A percentile compares a stretch with the other conserved stretches of the same genome.
These are phyloP conservation scores for Oreocharis arfaki DNA, from an alignment of 2,113 vertebrate species.

Conservation along the genomic window DNA sequence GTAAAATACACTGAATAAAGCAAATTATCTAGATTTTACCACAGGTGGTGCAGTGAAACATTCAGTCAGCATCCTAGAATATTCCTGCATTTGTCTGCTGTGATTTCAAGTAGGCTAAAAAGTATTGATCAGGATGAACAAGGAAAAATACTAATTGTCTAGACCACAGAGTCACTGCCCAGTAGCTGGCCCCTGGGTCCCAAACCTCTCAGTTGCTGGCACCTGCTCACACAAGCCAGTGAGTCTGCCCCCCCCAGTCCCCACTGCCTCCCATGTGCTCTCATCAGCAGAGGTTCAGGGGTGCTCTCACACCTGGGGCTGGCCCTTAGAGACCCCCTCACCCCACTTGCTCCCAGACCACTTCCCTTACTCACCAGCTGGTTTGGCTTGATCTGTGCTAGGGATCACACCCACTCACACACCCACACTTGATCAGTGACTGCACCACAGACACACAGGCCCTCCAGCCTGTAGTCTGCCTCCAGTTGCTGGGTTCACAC, in stretches of 20 bases:
- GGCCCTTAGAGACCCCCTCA: not conserved
- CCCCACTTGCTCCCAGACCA: not conserved
- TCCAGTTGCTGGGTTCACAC: not conserved
- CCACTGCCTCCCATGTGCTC: not conserved
- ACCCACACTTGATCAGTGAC: not conserved
- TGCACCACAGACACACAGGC: not conserved
- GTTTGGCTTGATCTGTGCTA: not conserved
- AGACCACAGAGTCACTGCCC: not conserved
- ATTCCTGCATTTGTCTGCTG: not conserved
- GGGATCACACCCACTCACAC: not conserved
- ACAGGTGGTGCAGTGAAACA: not conserved
- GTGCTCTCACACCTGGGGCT: not conserved
- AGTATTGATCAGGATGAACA: not conserved
- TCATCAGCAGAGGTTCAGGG: not conserved
- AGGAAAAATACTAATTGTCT: not conserved
- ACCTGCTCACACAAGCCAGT: not conserved
- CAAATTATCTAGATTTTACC: not conserved
- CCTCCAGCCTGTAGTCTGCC: not conserved
- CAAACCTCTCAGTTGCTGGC: not conserved
- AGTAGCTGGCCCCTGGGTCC: not conserved
- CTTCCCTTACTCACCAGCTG: not conserved
- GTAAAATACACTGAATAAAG: not conserved
- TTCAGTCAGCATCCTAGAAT: not conserved
- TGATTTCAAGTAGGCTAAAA: not conserved
- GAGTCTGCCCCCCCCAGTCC: fast-evolving